A percentile compares a stretch with the other conserved stretches of the same genome.
These are phyloP conservation scores for Calliphora vicina DNA, from an alignment of 1,140 invertebrate species.

Conservation along the genomic window DNA sequence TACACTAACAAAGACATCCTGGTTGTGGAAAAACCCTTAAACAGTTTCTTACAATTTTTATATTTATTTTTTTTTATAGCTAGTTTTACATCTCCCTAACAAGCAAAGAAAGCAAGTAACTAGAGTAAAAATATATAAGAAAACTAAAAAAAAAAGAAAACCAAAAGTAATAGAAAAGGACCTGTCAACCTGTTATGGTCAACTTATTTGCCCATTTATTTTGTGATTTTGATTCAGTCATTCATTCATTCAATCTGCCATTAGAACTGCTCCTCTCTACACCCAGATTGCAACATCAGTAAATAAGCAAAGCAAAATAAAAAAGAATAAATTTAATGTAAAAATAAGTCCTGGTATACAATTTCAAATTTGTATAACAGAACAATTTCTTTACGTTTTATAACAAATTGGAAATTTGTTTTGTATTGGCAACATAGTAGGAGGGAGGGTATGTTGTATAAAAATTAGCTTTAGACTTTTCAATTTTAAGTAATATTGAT, in stretches of 20 bases:
- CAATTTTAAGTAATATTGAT: no score
- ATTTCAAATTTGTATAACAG: not conserved
- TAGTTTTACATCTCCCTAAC: no score
- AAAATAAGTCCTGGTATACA: not conserved
- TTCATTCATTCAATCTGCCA: slow-evolving; percentile 5
- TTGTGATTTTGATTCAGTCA: not conserved
- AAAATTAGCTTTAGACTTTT: no score
- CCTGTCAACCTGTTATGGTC: slow-evolving; percentile 12
- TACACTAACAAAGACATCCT: no score
- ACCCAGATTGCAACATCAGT: not conserved
- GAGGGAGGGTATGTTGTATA: no score
- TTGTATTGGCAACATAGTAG: not conserved
- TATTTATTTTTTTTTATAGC: no score
- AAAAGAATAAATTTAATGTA: not conserved
- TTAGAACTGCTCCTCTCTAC: not conserved
- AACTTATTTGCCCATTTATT: slow-evolving; percentile 17
- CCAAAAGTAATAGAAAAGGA: not conserved
- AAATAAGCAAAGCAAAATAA: not conserved
- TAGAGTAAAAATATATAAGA: no score
- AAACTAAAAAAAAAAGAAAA: no score
- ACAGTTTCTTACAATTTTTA: no score
- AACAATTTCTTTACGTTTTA: no score
- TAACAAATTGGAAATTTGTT: not conserved
- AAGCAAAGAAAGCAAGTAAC: no score
- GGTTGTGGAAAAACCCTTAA: no score